Evolutionary conservation across 2,797 vertebrate species (phyloP), one percentile per base, ranked within the genome.

Genomic region (Salmo trutta): DNA sequence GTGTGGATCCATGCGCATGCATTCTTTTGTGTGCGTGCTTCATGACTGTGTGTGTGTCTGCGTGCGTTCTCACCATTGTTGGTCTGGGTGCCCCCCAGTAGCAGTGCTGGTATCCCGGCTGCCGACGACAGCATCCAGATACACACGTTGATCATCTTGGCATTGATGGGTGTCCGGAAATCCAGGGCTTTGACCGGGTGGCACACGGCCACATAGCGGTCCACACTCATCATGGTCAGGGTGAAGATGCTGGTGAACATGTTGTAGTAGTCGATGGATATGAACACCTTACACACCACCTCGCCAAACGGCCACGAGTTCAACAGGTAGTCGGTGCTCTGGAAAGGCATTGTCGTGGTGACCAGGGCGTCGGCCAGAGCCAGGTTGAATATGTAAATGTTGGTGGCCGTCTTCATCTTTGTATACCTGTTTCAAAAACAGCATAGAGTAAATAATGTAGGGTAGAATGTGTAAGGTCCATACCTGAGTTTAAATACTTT

Each of bases 161-260:
- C 98, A 82, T 99, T 99, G 75, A 97, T 84, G 1, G 98, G 97
- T 0, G 98, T 99, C 54, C 98, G 98, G 86, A 98, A 98, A 86
- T 99, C 97, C 88, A 99, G 88, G 7, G 98, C 98, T 78, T 98
- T 98, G 78, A 99, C 96, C 0, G 98, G 98, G 86, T 99, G 98
- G 83, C 98, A 99, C 75, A 99, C 98, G 0, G 98, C 98, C 81
- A 99, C 96, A 62, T 99, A 99, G n/a, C 98, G 94, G 77, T 99
- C 98, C 75, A 99, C 97, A 0, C 98, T 99, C 98, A 99, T 99
- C 97, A 99, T 98, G 83, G 98, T 99, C 87, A 99, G 91, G 0
- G 98, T 99, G 89, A 99, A 98, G 84, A 98, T 99, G 83, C 98
- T 99, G 83, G 96, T 99, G 82, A 99, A 99, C 98, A 99, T 99